These are phyloP conservation scores for Stenotaenia linearis DNA, from an alignment of 2,888 invertebrate species.

Conservation along the genomic window DNA sequence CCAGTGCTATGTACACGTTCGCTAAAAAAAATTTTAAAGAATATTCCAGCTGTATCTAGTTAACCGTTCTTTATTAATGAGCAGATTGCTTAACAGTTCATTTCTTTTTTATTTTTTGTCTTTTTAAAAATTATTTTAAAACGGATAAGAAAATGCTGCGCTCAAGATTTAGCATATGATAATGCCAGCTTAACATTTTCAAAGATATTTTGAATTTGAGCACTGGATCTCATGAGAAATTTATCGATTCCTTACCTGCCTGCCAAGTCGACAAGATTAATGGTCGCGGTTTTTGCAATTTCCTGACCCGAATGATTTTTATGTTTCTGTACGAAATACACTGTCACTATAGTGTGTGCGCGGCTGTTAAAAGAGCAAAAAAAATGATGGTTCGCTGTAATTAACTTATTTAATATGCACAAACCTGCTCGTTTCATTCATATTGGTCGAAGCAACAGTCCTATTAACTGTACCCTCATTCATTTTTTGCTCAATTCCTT, in stretches of 20 bases:
- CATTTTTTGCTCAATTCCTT: constrained; percentile 53
- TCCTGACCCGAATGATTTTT: constrained; percentile 51
- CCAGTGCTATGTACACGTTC: constrained; percentile 54
- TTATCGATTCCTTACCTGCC: constrained; percentile 48
- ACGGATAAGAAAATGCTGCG: background rate
- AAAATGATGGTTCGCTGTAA: background rate
- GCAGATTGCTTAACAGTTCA: background rate
- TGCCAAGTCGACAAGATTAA: constrained; percentile 56
- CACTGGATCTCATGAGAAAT: background rate
- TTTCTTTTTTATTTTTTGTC: background rate
- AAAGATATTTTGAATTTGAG: background rate
- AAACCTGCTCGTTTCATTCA: constrained; percentile 55
- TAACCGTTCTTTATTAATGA: too few relatives aligned
- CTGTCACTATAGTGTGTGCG: constrained; percentile 55
- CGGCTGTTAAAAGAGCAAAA: constrained; percentile 42
- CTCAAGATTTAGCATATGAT: background rate
- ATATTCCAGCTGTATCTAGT: too few relatives aligned
- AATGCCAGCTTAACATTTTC: constrained; percentile 7
- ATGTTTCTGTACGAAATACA: constrained; percentile 53
- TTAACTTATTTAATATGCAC: background rate
- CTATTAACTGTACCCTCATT: constrained; percentile 54
- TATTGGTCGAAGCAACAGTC: constrained; percentile 55
- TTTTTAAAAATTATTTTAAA: background rate
- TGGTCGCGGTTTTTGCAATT: constrained; percentile 51
- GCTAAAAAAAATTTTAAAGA: constrained; percentile 47